A percentile compares a stretch with the other conserved stretches of the same genome.
Conservation (phyloP, 2,113 vertebrate species). For the pig (Sus scrofa) region DNA sequence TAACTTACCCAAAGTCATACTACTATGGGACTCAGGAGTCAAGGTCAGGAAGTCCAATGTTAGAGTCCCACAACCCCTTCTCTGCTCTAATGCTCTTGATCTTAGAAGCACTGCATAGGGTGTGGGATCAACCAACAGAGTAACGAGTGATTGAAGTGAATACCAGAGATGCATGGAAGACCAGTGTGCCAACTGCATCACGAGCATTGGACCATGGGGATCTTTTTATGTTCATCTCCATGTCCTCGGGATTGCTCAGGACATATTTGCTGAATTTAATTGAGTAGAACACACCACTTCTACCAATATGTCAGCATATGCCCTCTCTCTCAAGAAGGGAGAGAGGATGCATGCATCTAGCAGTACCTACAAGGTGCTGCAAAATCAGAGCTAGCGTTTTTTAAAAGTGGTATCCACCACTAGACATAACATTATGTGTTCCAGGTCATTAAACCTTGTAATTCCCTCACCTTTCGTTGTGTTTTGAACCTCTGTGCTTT, state of each 20-base stretch:
- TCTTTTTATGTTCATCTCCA: background rate
- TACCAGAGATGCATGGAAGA: background rate
- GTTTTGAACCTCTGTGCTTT: background rate
- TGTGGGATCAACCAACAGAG: background rate
- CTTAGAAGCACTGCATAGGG: background rate
- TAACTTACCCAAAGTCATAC: background rate
- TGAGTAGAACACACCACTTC: background rate
- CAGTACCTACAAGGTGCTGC: background rate
- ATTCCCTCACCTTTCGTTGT: background rate
- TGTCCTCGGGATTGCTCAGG: background rate
- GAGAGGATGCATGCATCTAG: background rate
- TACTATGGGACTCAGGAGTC: background rate
- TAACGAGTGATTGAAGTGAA: background rate
- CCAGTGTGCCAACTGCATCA: fast-evolving
- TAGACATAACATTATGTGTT: background rate
- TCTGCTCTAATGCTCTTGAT: background rate
- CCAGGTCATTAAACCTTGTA: background rate
- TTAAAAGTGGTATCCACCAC: background rate
- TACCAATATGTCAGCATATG: background rate
- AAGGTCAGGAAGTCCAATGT: background rate
- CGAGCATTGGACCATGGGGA: background rate
- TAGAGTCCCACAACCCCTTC: background rate
- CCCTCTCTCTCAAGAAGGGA: background rate
- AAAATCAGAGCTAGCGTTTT: background rate
- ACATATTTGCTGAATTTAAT: background rate